These are phyloP conservation scores for Saccopteryx leptura DNA, from an alignment of 2,113 vertebrate genomes.

Conservation along the genomic window DNA sequence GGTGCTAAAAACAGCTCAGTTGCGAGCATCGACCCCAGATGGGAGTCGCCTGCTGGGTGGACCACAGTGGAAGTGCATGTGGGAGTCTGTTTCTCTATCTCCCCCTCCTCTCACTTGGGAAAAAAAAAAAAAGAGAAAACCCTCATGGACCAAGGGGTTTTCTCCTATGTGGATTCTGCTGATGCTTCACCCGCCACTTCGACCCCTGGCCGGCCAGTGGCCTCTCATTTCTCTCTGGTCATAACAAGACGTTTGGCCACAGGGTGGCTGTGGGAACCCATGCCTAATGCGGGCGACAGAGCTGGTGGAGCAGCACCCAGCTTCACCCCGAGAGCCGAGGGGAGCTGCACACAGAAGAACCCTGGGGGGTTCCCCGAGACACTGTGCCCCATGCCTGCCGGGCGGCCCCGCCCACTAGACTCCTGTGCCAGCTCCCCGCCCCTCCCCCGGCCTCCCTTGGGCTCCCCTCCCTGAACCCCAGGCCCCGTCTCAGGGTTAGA, in stretches of 20 bases:
- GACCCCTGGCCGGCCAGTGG: background rate
- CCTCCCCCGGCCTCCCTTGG: background rate
- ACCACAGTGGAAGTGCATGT: too few species aligned
- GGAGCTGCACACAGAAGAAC: rapidly evolving
- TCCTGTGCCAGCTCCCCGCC: rapidly evolving
- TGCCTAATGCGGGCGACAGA: background rate
- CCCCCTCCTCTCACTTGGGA: too few species aligned
- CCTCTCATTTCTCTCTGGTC: background rate
- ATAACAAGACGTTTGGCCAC: background rate
- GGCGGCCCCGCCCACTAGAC: rapidly evolving
- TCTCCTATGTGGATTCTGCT: rapidly evolving
- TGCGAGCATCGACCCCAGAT: too few species aligned
- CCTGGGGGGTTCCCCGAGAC: too few species aligned
- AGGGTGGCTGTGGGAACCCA: background rate
- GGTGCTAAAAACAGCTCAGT: too few species aligned
- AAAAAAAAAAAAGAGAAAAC: too few species aligned
- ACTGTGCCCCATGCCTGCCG: rapidly evolving
- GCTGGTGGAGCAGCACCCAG: too few species aligned
- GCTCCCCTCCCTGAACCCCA: too few species aligned
- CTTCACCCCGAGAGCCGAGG: background rate
- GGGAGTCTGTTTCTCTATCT: too few species aligned
- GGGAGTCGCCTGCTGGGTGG: too few species aligned
- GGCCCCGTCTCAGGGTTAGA: background rate
- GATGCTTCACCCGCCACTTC: background rate
- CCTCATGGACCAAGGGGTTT: too few species aligned